Base-by-base conservation (phyloP, 2,888 invertebrate genomes). In the Dysmachus trigonus region DNA sequence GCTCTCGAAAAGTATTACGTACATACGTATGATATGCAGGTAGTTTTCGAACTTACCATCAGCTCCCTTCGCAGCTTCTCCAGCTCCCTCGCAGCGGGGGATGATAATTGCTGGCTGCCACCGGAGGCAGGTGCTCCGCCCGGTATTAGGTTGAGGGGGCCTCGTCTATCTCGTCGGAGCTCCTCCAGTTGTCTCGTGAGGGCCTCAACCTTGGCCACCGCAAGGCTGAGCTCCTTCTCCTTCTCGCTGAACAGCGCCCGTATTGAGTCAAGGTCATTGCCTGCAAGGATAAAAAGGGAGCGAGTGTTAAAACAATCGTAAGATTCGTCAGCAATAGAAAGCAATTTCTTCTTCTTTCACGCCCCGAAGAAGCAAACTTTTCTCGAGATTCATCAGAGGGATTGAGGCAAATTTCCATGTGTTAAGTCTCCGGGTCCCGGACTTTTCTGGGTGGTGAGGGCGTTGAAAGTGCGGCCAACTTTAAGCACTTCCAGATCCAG, bases 171-270 rank as follows among this genome's bases (percentile, higher is more conserved):
- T 89, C 95, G 92, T 89, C 97, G 93, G 89, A 99, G 93, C 90
- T 98, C 98, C 91, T 99, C 99, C 89, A 99, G 94, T 93, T 99
- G 98, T 89, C 96, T 93, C 88, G 98, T 98, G 91, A 99, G 94
- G 93, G 98, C 98, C 91, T 99, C 98, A 90, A 99, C 99, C 93
- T 98, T 98, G 90, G 97, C 97, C 91, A 99, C 98, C n/a, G 99
- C 99, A 94, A 98, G 93, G 86, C 98, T 97, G 87, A 99, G 93
- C 93, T 99, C 98, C 92, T 98, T 98, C 92, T 99, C 99, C 91
- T 99, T 99, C 91, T 98, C 98, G 94, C 97, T 98, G 94, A 98
- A 99, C 87, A 98, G 94, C 88, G 98, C 97, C 90, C 98, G 95
- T 92, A 98, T 98, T 89, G 98, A 97, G 93, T 99, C 98, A 93